Evolutionary conservation across 1,140 invertebrate genomes (phyloP).

Genomic region (Thrips palmi): DNA sequence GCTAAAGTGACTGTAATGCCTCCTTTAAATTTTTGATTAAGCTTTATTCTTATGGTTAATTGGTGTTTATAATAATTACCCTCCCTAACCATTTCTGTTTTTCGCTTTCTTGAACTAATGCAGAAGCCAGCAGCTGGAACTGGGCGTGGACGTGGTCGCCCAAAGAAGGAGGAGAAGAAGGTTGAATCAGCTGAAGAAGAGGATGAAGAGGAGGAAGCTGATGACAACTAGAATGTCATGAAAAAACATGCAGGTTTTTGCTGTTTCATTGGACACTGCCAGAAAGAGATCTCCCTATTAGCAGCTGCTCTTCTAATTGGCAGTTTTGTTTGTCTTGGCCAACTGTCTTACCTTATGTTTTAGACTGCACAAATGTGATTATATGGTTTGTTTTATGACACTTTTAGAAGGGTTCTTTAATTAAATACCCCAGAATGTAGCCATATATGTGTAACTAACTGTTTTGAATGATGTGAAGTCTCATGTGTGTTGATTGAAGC

Average conservation of each 20-base stretch:
- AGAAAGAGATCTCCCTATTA: no score
- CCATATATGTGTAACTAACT: no score
- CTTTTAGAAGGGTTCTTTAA: no score
- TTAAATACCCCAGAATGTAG: no score
- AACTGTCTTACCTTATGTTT: no score
- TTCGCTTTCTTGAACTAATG: background rate
- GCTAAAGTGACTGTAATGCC: conserved; percentile 11
- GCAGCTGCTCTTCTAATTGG: no score
- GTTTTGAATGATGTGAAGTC: no score
- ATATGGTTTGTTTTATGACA: no score
- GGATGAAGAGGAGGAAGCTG: conserved; percentile 14
- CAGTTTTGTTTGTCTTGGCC: no score
- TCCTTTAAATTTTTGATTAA: background rate
- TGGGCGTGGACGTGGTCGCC: conserved; percentile 12
- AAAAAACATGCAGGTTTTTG: background rate
- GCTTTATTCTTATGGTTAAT: background rate
- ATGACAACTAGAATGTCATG: conserved; percentile 11
- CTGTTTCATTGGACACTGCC: no score
- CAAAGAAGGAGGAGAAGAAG: conserved; percentile 15
- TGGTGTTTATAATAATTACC: background rate
- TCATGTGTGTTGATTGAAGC: no score
- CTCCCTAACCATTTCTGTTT: background rate
- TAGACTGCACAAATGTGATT: no score
- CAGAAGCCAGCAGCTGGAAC: conserved; percentile 9
- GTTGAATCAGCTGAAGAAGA: conserved; percentile 13